Conservation (phyloP, 2,888 invertebrate species). For the Cerastoderma edule region DNA sequence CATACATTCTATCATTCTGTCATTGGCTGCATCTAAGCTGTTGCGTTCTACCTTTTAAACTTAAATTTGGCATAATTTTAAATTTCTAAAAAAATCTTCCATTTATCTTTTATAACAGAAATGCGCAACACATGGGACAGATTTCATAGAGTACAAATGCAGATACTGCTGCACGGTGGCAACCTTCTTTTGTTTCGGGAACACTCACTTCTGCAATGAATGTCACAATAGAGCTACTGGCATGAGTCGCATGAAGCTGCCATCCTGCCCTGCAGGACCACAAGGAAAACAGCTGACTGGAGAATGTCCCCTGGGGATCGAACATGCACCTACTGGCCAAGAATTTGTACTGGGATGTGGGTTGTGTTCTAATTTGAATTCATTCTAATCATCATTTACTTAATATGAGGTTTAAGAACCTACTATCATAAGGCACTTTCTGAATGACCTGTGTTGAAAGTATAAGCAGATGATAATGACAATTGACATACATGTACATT, state of each 20-base stretch:
- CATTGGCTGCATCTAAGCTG: too few species aligned
- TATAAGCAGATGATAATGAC: too few species aligned
- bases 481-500: too few species aligned
- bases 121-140: conserved; percentile 97
- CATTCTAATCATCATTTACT: conserved; percentile 35
- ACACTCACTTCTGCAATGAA: conserved; percentile 98
- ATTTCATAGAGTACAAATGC: conserved; percentile 98
- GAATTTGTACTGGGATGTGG: conserved; percentile 57
- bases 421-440: too few species aligned
- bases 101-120: conserved; percentile 84
- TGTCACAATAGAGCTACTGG: conserved; percentile 98
- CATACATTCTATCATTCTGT: too few species aligned
- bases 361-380: conserved; percentile 44
- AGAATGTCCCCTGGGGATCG: conserved; percentile 46
- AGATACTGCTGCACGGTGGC: conserved; percentile 99
- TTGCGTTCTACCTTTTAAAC: too few species aligned
- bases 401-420: too few species aligned
- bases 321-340: conserved; percentile 54
- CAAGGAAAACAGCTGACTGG: conserved; percentile 47
- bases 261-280: conserved; percentile 94
- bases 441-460: too few species aligned
- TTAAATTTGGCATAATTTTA: neutral
- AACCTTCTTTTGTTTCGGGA: conserved; percentile 99
- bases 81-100: neutral
- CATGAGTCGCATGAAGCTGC: conserved; percentile 91